Base-by-base conservation (phyloP, 2,888 invertebrate genomes). In the Ellobium chinense region DNA sequence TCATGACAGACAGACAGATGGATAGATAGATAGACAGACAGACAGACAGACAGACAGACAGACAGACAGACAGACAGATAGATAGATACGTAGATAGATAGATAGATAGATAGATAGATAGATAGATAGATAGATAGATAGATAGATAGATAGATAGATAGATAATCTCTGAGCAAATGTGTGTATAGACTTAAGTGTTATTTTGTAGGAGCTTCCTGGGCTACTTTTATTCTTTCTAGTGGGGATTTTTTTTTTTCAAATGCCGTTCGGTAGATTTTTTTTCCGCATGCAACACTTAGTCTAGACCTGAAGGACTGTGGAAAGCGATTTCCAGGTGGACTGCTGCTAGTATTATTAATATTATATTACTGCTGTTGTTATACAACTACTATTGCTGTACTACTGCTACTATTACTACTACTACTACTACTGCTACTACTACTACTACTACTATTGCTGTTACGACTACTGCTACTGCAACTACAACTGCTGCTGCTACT, bases 351-450 rank as follows among this genome's bases (percentile, higher is more conserved):
- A n/a, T n/a, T n/a, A n/a, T n/a, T n/a, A n/a, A n/a, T n/a, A n/a
- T n/a, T n/a, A n/a, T n/a, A n/a, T n/a, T n/a, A n/a, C n/a, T n/a
- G n/a, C n/a, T n/a, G n/a, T n/a, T n/a, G n/a, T n/a, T n/a, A n/a
- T n/a, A n/a, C n/a, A n/a, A n/a, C n/a, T n/a, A n/a, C n/a, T n/a
- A n/a, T n/a, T n/a, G 27, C 29, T 27, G 4, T 29, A 29, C 65
- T 65, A 29, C 65, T 65, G 21, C 31, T 65, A 65, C 65, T 65
- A 29, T 31, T 65, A 65, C 65, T 65, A 29, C 65, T 65, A 29
- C 31, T 65, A 65, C 65, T 65, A 65, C 65, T 65, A 65, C 65
- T 65, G 21, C 65, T 65, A 29, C 65, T 65, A 29, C 31, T 65
- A 65, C 34, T 65, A 65, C 65, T 65, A 65, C 65, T 65, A 29